phyloP scores from a whole-genome alignment of 1,140 invertebrate species.

The Zeugodacus cucurbitae region DNA sequence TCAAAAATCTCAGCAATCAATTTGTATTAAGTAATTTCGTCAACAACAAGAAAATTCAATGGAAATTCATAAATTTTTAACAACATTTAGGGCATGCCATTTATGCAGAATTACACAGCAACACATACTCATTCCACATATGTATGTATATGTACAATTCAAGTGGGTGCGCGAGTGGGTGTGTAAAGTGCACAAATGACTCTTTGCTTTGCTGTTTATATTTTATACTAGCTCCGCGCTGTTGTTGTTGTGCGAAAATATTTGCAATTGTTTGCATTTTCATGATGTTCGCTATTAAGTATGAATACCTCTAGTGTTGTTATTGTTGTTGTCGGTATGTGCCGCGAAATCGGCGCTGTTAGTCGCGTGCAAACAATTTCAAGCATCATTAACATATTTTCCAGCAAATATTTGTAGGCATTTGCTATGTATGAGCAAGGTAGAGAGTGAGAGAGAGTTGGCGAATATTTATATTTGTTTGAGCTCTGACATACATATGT shows the following conservation, averaged over 20 bases:
- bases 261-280: constrained; percentile 24
- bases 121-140: neutral
- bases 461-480: neutral
- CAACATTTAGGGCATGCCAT: neutral
- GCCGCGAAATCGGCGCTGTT: constrained; percentile 19
- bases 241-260: neutral
- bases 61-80: neutral
- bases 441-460: neutral
- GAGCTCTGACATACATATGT: neutral
- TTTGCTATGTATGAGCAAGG: neutral
- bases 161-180: neutral
- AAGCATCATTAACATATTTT: constrained; percentile 39
- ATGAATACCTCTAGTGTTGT: neutral
- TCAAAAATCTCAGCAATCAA: neutral
- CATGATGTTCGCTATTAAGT: neutral
- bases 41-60: neutral
- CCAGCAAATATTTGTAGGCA: constrained; percentile 24
- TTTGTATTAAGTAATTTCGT: neutral
- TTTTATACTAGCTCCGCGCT: neutral
- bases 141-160: neutral
- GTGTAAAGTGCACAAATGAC: neutral
- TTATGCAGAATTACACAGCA: neutral
- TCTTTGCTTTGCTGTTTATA: neutral
- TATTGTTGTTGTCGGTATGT: neutral
- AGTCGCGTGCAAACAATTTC: constrained; percentile 32